Evolutionary conservation across 2,113 vertebrate genomes (phyloP).

Genomic region (Maylandia zebra): DNA sequence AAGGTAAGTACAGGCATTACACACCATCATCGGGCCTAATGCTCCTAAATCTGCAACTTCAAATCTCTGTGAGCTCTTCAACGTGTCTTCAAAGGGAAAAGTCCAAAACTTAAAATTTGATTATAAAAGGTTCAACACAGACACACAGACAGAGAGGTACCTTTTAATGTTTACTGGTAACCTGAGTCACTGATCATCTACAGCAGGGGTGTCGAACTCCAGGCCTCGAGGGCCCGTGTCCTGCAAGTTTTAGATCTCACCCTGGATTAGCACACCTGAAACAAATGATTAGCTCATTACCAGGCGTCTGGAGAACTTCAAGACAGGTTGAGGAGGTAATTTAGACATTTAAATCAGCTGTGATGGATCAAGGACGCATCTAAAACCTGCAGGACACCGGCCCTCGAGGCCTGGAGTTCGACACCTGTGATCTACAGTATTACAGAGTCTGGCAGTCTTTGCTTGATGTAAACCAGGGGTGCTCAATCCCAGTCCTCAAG

Average conservation of each 20-base stretch:
- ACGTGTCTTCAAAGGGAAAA: not conserved
- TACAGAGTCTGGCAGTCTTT: not conserved
- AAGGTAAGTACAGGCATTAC: not conserved
- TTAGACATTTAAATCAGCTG: too few species aligned
- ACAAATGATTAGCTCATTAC: too few species aligned
- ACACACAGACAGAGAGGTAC: not conserved
- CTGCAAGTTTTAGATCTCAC: too few species aligned
- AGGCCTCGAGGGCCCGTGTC: too few species aligned
- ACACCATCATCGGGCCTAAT: not conserved
- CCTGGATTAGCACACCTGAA: too few species aligned
- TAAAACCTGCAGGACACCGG: too few species aligned
- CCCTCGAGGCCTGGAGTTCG: too few species aligned
- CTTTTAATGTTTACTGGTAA: not conserved
- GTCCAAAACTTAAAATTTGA: not conserved
- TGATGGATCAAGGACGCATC: rapidly evolving
- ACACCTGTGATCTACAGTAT: rapidly evolving
- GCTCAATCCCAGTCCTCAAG: too few species aligned
- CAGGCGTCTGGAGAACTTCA: too few species aligned
- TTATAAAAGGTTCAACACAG: not conserved
- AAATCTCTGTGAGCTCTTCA: not conserved
- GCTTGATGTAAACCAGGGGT: not conserved
- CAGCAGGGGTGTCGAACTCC: not conserved
- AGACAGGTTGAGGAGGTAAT: too few species aligned
- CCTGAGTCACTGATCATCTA: rapidly evolving
- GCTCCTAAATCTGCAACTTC: not conserved